Evolutionary conservation across 2,888 invertebrate species (phyloP).

Genomic region (Oeneis ivallda): DNA sequence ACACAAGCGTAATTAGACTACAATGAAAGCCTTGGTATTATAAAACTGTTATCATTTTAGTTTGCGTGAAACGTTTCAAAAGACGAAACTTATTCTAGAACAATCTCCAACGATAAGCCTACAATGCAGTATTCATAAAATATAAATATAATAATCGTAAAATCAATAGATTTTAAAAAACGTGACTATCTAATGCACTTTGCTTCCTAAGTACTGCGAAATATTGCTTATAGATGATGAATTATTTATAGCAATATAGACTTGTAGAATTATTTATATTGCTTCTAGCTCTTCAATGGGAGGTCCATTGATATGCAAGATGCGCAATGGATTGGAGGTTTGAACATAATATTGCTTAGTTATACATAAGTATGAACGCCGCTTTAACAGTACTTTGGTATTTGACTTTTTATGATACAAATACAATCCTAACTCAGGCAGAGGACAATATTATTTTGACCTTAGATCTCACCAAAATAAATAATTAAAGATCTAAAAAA

Average conservation of each 20-base stretch:
- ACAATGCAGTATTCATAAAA: slow-evolving; percentile 57
- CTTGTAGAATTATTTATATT: slow-evolving; percentile 6
- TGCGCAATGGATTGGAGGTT: neutral
- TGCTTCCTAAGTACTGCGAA: slow-evolving; percentile 19
- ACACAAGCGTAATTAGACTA: slow-evolving; percentile 68
- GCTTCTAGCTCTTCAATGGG: slow-evolving; percentile 2
- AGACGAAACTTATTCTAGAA: slow-evolving; percentile 53
- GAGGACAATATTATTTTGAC: slow-evolving; percentile 1
- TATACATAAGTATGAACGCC: slow-evolving; percentile 7
- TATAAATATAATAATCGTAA: slow-evolving; percentile 25
- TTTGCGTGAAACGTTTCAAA: slow-evolving; percentile 51
- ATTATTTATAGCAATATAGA: neutral
- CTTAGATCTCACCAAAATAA: neutral
- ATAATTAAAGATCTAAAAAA: neutral
- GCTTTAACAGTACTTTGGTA: slow-evolving; percentile 10
- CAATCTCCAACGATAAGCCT: slow-evolving; percentile 59
- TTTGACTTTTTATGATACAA: slow-evolving; percentile 14
- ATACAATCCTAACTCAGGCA: neutral
- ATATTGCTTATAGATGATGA: slow-evolving; percentile 31
- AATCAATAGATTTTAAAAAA: slow-evolving; percentile 41
- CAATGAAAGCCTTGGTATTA: slow-evolving; percentile 56
- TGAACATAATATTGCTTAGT: neutral
- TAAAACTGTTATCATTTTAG: slow-evolving; percentile 48
- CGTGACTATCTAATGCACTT: slow-evolving; percentile 44
- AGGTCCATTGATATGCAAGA: neutral